Percentiles rank a stretch among this genome's conserved stretches.
Conservation (phyloP, 2,113 vertebrate species). For the Brachyistius frenatus region DNA sequence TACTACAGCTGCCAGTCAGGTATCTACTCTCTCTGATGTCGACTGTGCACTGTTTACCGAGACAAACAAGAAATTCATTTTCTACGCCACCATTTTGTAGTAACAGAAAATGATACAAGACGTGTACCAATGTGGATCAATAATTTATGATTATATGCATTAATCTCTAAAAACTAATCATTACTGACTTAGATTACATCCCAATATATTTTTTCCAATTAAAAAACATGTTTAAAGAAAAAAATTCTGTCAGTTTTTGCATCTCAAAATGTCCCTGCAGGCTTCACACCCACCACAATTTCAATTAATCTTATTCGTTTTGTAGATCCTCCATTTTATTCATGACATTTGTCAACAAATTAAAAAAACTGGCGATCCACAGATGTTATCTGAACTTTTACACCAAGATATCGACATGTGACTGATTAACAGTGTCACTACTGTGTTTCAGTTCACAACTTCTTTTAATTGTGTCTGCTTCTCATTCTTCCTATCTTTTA, state of each 20-base stretch:
- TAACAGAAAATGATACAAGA: neutral
- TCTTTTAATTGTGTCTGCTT: neutral
- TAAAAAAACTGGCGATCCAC: no score
- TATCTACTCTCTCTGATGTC: neutral
- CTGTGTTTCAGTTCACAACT: neutral
- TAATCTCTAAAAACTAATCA: no score
- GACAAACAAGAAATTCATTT: neutral
- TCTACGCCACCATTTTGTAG: neutral
- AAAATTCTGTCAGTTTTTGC: neutral
- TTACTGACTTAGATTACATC: neutral
- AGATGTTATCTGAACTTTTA: neutral
- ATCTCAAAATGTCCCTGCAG: neutral
- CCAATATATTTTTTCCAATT: no score
- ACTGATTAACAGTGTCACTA: no score
- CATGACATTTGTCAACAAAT: neutral
- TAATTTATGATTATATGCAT: neutral
- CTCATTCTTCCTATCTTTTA: neutral
- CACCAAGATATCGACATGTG: neutral
- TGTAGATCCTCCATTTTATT: neutral
- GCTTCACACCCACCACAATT: neutral
- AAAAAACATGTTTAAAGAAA: no score
- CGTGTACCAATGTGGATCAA: neutral
- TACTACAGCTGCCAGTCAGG: neutral
- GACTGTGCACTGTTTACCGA: neutral
- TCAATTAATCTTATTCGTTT: neutral